Base-by-base conservation (phyloP, 2,113 vertebrate species). In the Sylvia atricapilla region DNA sequence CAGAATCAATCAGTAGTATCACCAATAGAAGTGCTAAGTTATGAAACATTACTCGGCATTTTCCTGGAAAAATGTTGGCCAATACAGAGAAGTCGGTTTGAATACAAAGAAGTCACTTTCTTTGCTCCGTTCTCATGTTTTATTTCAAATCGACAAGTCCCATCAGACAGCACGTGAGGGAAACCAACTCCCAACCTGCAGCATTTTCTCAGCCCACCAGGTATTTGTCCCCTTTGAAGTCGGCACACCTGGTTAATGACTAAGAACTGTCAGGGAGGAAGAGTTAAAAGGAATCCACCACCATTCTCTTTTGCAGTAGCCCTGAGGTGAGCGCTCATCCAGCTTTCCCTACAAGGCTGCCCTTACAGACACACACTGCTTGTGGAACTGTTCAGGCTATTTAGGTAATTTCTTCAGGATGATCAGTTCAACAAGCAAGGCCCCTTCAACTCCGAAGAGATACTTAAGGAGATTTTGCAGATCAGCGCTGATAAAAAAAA, bases 161-260 rank as follows among this genome's bases (percentile, higher is more conserved):
- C 35, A 66, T 60, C 59, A 88, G 69, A 79, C 41, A 56, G 69
- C 19, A 43, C 58, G 35, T 0, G 18, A 58, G 22, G 63, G 67
- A 94, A 94, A 78, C 7, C 55, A 79, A 9, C 41, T 22, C 37
- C 73, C 56, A 72, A 28, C 44, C 0, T 6, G 43, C 22, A 77
- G 63, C 35, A 84, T 50, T 28, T 80, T 75, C 81, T 84, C 93
- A 93, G 87, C 95, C 85, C 94, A 78, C 96, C 94, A 94, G 49
- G 56, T 95, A 96, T 97, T 79, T 93, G 74, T 82, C 88, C 66
- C 84, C 97, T 98, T 98, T 98, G 98, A 98, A 97, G 98, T 98
- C 88, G 53, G 97, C 50, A 58, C 98, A 98, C 96, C 97, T 95
- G 49, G 97, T 97, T 97, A 98, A 98, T 97, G 97, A 96, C 97